Evolutionary conservation across 2,888 invertebrate genomes (phyloP).

Genomic region (Rhingia campestris): DNA sequence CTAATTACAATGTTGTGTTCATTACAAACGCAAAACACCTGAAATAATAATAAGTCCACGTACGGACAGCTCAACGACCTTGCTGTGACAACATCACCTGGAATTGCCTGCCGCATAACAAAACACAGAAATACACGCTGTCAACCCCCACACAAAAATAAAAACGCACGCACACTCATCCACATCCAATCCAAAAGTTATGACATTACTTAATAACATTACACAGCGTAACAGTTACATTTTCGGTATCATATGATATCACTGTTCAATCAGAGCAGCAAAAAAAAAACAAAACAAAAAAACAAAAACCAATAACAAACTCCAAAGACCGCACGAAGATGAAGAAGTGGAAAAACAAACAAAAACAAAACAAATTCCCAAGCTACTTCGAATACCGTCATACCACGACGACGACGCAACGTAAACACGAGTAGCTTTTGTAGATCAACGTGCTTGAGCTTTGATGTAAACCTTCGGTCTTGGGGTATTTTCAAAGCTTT

Average conservation of each 20-base stretch:
- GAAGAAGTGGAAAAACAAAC: conserved; percentile 59
- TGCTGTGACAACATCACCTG: conserved; percentile 66
- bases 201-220: conserved; percentile 66
- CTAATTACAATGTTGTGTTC: conserved; percentile 18
- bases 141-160: conserved; percentile 31
- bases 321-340: conserved; percentile 4
- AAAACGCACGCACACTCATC: conserved; percentile 1
- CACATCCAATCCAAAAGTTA: conserved; percentile 45
- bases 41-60: conserved; percentile 42
- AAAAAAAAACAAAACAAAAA: conserved; percentile 28
- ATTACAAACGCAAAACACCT: conserved; percentile 43
- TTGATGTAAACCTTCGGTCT: conserved; percentile 17
- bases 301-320: conserved; percentile 5
- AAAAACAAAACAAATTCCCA: conserved; percentile 57
- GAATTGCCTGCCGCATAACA: conserved; percentile 54
- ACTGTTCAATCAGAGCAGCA: conserved; percentile 48
- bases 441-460: conserved; percentile 56
- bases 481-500: conserved; percentile 45
- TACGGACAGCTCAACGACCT: conserved; percentile 66
- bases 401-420: conserved; percentile 16
- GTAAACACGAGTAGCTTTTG: conserved; percentile 65
- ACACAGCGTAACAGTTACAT: conserved; percentile 69
- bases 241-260: conserved; percentile 72
- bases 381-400: conserved; percentile 3
- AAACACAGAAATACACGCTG: conserved; percentile 1